Base-by-base conservation (phyloP, 2,888 invertebrate genomes). In the Plusia festucae region DNA sequence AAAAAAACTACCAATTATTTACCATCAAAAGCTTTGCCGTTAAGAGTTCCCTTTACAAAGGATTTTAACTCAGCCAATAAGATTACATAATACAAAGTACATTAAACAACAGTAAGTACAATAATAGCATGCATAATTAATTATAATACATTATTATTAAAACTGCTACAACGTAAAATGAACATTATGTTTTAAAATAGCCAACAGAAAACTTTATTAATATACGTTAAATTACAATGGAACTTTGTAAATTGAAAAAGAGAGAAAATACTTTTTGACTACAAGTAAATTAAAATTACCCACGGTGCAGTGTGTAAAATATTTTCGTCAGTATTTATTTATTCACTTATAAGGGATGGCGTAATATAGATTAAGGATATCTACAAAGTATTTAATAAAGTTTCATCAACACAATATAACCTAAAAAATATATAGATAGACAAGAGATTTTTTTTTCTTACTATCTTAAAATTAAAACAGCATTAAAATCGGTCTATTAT, bases 121-220 rank as follows among this genome's bases (percentile, higher is more conserved):
- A 46, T 20, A 2, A 15, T 34, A 54, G 30, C 34, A 73, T 74
- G 77, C 65, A 77, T 76, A 80, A 66, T n/a, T n/a, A 24, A 24
- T 74, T 68, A 74, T 66, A 71, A 75, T 76, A 69, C 60, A 76
- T 81, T 70, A 76, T 66, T 78, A 78, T 78, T 75, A 62, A 68
- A 22, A 52, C 61, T 55, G 53, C 4, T 18, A 22, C 30, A 30
- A 9, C 16, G 44, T 5, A 40, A 8, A 7, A 46, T 46, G 9
- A 49, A 16, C 11, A n/a, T 34, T 24, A 8, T 18, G 15, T 8
- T 62, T 59, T n/a, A 63, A 52, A 15, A 11, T 30, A 15, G 16
- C 11, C 0, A 0, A 34, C 11, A 40, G 5, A 40, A 40, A 40
- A 15, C 40, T 40, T 40, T n/a, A 15, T 4, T 40, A 40, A 40